Conservation (phyloP, 2,797 vertebrate species). For the Podargus strigoides region DNA sequence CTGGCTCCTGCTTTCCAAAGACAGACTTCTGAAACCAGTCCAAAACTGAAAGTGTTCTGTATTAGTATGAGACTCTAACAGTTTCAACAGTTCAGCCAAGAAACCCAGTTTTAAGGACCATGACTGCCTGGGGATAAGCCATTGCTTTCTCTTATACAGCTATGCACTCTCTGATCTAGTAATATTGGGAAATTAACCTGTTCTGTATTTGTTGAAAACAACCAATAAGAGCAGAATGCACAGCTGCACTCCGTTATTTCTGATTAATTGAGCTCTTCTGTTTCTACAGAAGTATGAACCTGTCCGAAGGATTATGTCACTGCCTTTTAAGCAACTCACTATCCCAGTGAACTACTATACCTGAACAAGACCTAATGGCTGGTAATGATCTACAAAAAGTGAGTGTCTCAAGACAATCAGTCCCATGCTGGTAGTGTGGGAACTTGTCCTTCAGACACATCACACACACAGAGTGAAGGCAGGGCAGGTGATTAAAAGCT, state of each 20-base stretch:
- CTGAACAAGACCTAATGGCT: not conserved
- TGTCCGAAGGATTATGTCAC: not conserved
- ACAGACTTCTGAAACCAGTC: not conserved
- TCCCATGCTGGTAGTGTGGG: not conserved
- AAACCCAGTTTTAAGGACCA: not conserved
- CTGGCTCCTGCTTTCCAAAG: not conserved
- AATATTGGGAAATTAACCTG: not conserved
- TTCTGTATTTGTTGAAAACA: not conserved
- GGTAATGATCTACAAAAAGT: not conserved
- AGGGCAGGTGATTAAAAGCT: not conserved
- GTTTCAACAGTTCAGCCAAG: not conserved
- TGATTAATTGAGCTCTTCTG: not conserved
- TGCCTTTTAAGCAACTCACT: not conserved
- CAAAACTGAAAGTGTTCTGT: not conserved
- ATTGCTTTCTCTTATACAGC: not conserved
- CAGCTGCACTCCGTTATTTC: not conserved
- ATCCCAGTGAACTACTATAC: not conserved
- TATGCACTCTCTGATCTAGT: not conserved
- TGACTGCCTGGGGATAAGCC: not conserved
- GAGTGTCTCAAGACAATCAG: not conserved
- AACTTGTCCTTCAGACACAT: not conserved
- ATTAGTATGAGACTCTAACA: not conserved
- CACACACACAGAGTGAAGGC: not conserved
- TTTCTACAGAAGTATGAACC: not conserved
- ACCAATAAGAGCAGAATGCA: not conserved